Conservation (phyloP, 2,888 invertebrate species). For the Sinhomidia bicolor region DNA sequence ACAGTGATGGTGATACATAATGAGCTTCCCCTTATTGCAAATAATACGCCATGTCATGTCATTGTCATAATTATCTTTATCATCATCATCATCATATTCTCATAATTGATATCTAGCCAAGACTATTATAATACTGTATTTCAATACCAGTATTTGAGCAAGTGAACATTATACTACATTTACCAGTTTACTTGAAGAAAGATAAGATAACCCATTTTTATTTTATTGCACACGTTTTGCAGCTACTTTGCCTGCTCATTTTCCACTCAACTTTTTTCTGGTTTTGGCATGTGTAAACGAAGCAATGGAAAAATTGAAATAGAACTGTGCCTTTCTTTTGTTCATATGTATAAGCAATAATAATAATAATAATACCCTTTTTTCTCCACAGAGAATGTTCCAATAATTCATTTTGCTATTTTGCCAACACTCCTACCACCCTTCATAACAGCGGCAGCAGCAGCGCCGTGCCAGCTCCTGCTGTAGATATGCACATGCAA, state of each 20-base stretch:
- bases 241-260: conserved; percentile 22
- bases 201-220: background rate
- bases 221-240: background rate
- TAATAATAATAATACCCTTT: conserved; percentile 5
- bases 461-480: conserved; percentile 19
- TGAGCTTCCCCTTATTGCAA: conserved; percentile 53
- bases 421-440: conserved; percentile 48
- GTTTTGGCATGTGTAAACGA: conserved; percentile 44
- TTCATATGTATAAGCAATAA: too few relatives aligned
- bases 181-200: background rate
- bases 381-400: conserved; percentile 37
- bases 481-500: background rate
- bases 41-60: conserved; percentile 56
- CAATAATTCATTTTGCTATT: conserved; percentile 55
- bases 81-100: background rate
- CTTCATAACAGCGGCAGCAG: too few relatives aligned
- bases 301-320: background rate
- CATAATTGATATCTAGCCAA: conserved; percentile 47
- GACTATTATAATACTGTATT: background rate
- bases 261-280: conserved; percentile 3
- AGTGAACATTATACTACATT: too few relatives aligned
- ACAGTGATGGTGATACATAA: conserved; percentile 27
- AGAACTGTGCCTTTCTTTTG: background rate
- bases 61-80: conserved; percentile 47
- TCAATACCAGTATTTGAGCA: background rate